phyloP scores from a whole-genome alignment of 2,113 vertebrate genomes.

The Chloropsis hardwickii region DNA sequence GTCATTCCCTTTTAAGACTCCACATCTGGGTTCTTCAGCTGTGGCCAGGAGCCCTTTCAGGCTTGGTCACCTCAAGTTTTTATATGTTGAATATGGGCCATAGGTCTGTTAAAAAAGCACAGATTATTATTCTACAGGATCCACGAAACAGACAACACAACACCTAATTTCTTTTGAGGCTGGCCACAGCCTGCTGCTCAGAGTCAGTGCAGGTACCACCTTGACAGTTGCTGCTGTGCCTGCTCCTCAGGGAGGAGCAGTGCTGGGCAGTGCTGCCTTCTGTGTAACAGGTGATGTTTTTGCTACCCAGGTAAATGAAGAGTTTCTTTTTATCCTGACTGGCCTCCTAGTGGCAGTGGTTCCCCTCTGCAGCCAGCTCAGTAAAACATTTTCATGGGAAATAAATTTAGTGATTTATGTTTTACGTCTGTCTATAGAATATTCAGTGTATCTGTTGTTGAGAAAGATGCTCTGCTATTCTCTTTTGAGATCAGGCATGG shows the following conservation, averaged over 20 bases:
- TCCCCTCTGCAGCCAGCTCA: not conserved
- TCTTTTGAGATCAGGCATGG: not conserved
- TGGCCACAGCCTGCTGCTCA: not conserved
- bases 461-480: not conserved
- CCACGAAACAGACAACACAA: not conserved
- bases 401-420: not conserved
- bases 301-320: not conserved
- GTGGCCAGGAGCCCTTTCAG: not conserved
- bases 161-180: not conserved
- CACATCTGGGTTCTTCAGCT: not conserved
- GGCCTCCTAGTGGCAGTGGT: not conserved
- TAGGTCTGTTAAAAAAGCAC: not conserved
- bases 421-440: not conserved
- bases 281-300: not conserved
- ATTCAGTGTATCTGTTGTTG: not conserved
- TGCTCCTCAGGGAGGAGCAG: not conserved
- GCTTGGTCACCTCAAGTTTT: not conserved
- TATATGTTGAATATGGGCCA: accelerated
- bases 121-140: not conserved
- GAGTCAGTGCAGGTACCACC: not conserved
- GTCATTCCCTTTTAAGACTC: not conserved
- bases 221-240: not conserved
- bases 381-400: not conserved
- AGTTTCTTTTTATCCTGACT: not conserved
- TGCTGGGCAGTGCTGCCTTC: not conserved